phyloP scores from a whole-genome alignment of 2,888 invertebrate genomes.

The Epirrhoe alternata region DNA sequence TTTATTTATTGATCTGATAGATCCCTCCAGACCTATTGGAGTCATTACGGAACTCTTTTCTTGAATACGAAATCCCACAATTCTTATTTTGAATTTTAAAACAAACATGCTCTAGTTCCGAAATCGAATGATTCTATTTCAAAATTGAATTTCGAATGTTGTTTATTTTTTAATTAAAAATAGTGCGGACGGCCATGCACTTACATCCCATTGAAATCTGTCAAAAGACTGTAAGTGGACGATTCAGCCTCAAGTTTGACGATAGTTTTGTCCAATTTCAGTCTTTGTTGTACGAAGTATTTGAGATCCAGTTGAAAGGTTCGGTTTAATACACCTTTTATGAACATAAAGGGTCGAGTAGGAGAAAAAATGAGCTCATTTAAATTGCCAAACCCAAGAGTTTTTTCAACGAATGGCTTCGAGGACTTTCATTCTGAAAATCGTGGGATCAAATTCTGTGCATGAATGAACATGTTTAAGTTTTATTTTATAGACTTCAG shows the following conservation, averaged over 20 bases:
- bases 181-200: background rate
- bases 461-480: background rate
- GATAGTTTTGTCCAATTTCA: conserved; percentile 27
- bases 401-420: background rate
- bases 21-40: too few relatives aligned
- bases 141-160: too few relatives aligned
- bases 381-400: background rate
- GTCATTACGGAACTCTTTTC: too few relatives aligned
- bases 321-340: conserved; percentile 10
- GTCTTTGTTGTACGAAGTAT: conserved; percentile 32
- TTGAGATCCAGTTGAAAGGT: conserved; percentile 18
- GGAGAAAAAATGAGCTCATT: background rate
- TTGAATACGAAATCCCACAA: too few relatives aligned
- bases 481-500: background rate
- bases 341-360: background rate
- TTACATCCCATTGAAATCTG: conserved; percentile 30
- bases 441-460: background rate
- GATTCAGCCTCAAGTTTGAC: conserved; percentile 27
- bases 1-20: too few relatives aligned
- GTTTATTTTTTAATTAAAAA: background rate
- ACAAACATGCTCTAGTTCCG: too few relatives aligned
- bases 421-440: background rate
- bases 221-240: conserved; percentile 43
- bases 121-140: too few relatives aligned
- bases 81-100: too few relatives aligned